Evolutionary conservation across 2,113 vertebrate genomes (phyloP), one percentile per base, ranked within the genome.

Genomic region (Platycercus adscitus): DNA sequence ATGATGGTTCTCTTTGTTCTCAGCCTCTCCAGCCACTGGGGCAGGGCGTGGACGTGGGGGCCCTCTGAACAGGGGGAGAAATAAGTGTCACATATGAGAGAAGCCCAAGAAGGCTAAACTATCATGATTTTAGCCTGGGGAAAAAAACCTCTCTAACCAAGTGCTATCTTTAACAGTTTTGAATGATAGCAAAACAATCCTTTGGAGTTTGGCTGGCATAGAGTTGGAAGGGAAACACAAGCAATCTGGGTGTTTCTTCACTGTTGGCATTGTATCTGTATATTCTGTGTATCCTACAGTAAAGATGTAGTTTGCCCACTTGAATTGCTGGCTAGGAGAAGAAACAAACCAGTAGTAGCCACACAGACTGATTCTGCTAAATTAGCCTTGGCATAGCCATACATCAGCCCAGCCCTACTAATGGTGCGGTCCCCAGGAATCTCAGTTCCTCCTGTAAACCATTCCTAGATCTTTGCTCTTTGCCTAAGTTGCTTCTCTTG

Each of bases 1-100:
- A 13, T 97, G 97, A 15, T 98, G 98, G 46, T 98, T 98, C 95
- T 98, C 98, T 39, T 98, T 98, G 77, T 98, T 98, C 31, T 98
- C 98, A 53, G 96, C 90, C 89, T 98, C 98, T 47, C 98, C 98
- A 4, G 96, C 63, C 13, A 52, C 94, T 1, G 96, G 97, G 55
- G 78, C 77, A 53, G 98, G 96, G 44, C 97, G 97, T 13, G 98
- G 97, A 81, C 97, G 98, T 5, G 97, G 80, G 41, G 98, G 97
- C 12, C 97, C 98, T 91, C 98, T 98, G 78, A 53, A 88, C 5
- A 87, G 25, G 10, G 18, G 9, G 8, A 52, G 4, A 73, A 65
- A 28, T 5, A 58, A 1, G 25, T 11, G 7, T 39, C 12, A 50
- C 29, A 24, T 31, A 72, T 3, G 6, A 60, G 10, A 63, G 29